phyloP scores from a whole-genome alignment of 2,888 invertebrate genomes.

The Liopterus haemorrhoidalis region DNA sequence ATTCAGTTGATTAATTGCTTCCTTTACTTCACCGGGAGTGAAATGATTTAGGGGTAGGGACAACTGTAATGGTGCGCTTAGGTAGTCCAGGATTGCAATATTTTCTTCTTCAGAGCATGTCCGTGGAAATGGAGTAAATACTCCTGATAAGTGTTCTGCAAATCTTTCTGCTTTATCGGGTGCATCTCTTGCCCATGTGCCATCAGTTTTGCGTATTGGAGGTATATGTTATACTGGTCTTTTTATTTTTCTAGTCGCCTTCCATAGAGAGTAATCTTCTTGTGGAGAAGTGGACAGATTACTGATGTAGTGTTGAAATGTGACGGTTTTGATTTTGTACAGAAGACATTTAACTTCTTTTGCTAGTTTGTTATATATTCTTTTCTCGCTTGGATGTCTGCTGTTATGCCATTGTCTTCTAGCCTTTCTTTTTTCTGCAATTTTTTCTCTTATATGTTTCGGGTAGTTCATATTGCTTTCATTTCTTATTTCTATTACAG shows the following conservation, averaged over 20 bases:
- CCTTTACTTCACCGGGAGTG: no score
- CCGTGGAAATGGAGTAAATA: no score
- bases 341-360: constrained; percentile 5
- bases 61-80: no score
- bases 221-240: constrained; percentile 16
- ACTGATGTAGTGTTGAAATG: constrained; percentile 5
- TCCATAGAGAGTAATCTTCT: constrained; percentile 28
- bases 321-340: constrained; percentile 1
- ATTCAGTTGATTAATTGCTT: no score
- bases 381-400: constrained; percentile 7
- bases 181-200: constrained; percentile 25
- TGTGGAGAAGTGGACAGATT: constrained; percentile 6
- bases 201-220: constrained; percentile 20
- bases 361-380: neutral
- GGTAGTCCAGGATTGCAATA: no score
- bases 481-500: neutral
- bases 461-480: constrained; percentile 2
- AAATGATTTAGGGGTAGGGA: no score
- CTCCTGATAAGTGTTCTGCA: no score
- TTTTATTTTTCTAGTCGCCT: constrained; percentile 25
- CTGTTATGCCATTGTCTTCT: constrained; percentile 5
- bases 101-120: no score
- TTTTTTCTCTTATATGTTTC: constrained; percentile 7
- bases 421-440: constrained; percentile 8
- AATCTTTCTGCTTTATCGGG: constrained; percentile 27